Conservation (phyloP, 92 coral and sea anemone genomes). For the Siderastrea siderea region DNA sequence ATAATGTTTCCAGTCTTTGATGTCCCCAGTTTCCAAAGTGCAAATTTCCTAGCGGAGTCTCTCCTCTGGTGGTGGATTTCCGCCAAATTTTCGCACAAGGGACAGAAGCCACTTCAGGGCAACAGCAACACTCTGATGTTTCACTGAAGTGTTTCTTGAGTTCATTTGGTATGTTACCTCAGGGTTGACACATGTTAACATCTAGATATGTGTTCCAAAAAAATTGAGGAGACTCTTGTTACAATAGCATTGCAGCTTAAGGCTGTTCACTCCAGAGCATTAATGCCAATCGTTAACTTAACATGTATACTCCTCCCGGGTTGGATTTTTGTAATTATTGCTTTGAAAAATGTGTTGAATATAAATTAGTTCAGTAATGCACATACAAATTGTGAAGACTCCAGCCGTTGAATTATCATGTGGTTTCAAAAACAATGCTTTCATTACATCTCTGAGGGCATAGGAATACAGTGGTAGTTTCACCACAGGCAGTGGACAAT, state of each 20-base stretch:
- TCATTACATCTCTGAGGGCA: conserved; percentile 20
- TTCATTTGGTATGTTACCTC: neutral
- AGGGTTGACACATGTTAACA: neutral
- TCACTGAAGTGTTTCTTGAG: neutral
- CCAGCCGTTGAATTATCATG: conserved; percentile 49
- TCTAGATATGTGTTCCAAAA: neutral
- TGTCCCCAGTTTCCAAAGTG: neutral
- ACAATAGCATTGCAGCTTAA: too few relatives aligned
- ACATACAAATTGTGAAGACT: conserved; percentile 34
- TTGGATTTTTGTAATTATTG: neutral
- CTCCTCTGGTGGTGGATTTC: conserved; percentile 3
- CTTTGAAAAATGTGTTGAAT: too few relatives aligned
- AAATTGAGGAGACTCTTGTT: too few relatives aligned
- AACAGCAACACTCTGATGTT: neutral
- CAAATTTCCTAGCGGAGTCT: neutral
- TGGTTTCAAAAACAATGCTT: neutral
- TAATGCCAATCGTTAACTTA: too few relatives aligned
- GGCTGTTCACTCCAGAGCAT: too few relatives aligned
- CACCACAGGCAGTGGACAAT: neutral
- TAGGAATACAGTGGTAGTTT: conserved; percentile 19
- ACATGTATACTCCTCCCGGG: too few relatives aligned
- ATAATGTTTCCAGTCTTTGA: neutral
- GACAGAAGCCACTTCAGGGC: conserved; percentile 18
- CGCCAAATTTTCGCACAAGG: neutral
- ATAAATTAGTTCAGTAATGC: too few relatives aligned